Conservation (phyloP, 1,140 invertebrate genomes). For the Danaus melanippus region DNA sequence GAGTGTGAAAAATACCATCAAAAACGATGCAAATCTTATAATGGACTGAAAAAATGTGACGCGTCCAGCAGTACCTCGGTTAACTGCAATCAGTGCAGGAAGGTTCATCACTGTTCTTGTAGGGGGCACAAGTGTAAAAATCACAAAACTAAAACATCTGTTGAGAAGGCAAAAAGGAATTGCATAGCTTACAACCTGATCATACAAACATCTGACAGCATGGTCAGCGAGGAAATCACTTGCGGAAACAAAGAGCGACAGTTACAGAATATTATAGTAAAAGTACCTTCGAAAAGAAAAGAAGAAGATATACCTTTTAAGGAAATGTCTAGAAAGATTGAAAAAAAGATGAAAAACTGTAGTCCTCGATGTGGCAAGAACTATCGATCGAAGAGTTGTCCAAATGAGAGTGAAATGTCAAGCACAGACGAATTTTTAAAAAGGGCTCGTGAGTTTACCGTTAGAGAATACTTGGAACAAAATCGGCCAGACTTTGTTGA, state of each 20-base stretch:
- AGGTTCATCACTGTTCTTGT: conserved; percentile 39
- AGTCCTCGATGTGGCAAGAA: conserved; percentile 22
- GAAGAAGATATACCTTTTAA: conserved; percentile 40
- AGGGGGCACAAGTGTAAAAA: conserved; percentile 42
- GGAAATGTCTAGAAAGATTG: conserved; percentile 40
- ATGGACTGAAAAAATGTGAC: conserved; percentile 33
- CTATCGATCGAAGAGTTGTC: conserved; percentile 38
- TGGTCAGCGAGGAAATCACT: conserved; percentile 43
- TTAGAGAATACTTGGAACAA: conserved; percentile 59
- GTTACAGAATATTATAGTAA: conserved; percentile 57
- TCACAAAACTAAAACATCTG: conserved; percentile 32
- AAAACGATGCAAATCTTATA: conserved; percentile 42
- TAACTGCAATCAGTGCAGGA: conserved; percentile 44
- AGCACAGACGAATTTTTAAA: conserved; percentile 40
- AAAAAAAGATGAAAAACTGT: conserved; percentile 29
- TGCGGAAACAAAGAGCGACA: conserved; percentile 24
- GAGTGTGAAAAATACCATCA: conserved; percentile 61
- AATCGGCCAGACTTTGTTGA: conserved; percentile 63
- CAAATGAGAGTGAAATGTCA: conserved; percentile 47
- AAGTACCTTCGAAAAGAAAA: conserved; percentile 45
- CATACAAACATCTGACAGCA: conserved; percentile 62
- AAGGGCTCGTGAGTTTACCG: conserved; percentile 36
- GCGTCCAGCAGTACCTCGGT: conserved; percentile 47
- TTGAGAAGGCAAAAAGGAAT: conserved; percentile 51
- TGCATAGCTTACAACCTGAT: conserved; percentile 66